These are phyloP conservation scores for Drosophila fuyamai DNA, from an alignment of 1,140 invertebrate genomes.

Conservation along the genomic window DNA sequence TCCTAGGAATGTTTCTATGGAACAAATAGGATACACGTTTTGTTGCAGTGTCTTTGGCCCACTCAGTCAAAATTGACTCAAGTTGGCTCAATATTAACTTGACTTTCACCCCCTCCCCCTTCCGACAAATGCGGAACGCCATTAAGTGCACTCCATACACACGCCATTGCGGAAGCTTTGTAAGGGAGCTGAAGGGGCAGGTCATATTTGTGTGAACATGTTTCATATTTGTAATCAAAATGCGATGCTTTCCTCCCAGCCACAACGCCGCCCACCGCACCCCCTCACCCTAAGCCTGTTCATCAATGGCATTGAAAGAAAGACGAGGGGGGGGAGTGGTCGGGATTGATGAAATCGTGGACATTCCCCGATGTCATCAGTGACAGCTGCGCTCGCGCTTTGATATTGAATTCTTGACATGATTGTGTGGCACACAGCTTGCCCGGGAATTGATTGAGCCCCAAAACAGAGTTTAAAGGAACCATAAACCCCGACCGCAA, in stretches of 20 bases:
- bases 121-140: slow-evolving; percentile 27
- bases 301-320: slow-evolving; percentile 63
- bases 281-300: slow-evolving; percentile 52
- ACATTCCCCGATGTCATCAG: slow-evolving; percentile 68
- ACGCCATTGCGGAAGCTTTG: slow-evolving; percentile 34
- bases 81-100: slow-evolving; percentile 60
- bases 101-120: slow-evolving; percentile 23
- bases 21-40: not conserved
- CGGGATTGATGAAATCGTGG: slow-evolving; percentile 6
- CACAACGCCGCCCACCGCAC: not conserved
- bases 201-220: slow-evolving; percentile 47
- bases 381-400: slow-evolving; percentile 70
- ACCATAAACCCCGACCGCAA: slow-evolving; percentile 41
- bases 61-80: slow-evolving; percentile 59
- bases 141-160: slow-evolving; percentile 67
- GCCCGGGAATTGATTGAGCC: slow-evolving; percentile 45
- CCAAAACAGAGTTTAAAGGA: slow-evolving; percentile 15
- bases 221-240: slow-evolving; percentile 75
- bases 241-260: slow-evolving; percentile 11
- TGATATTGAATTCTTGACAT: slow-evolving; percentile 83
- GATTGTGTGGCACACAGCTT: slow-evolving; percentile 74
- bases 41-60: not conserved
- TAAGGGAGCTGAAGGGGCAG: slow-evolving; percentile 16
- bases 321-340: not conserved
- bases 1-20: too few species aligned